Base-by-base conservation (phyloP, 2,113 vertebrate genomes). In the Lamprotornis superbus region DNA sequence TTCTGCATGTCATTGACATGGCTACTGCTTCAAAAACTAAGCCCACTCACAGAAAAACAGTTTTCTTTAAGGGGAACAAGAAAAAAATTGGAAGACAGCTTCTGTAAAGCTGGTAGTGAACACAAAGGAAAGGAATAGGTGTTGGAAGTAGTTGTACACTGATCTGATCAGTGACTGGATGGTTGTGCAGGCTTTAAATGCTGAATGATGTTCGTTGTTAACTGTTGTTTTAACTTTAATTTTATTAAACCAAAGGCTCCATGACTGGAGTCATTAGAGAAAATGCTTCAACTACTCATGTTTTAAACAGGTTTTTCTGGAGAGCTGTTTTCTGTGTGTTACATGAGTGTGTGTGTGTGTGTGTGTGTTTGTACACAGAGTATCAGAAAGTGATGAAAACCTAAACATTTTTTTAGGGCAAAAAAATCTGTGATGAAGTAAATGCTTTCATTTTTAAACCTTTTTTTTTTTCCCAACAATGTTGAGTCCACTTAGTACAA, bases 261-360 rank as follows among this genome's bases (percentile, higher is more conserved):
- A 35, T 17, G 7, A 24, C 42, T 84, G 5, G 20, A 71, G 9
- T 25, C 11, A 27, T 25, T 81, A 33, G 19, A 63, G 11, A 49
- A 76, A 78, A 59, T 19, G 2, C 8, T 85, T 23, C 56, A 82
- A 3, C 9, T 50, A 37, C 14, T 39, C 64, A 33, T 5, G 2
- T n/a, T 68, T 60, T 83, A 39, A 73, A 60, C 11, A 35, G 56
- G 3, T 4, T 56, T 73, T 78, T 73, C 39, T 35, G 5, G 11
- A 35, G 11, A 56, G 3, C 8, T 61, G 7, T 33, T 87, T 16
- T 42, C 2, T 52, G 1, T 39, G 13, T 22, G 4, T 33, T 53
- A 3, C 16, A 3, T 11, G 11, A 25, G 11, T 2, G 12, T 28
- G 20, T 53, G 2, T 33, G 11, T 2, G 12, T 28, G 20, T 53